Base-by-base conservation (phyloP, 30 jellyfish, hydroid and myxozoan species). In the Sanderia malayensis region DNA sequence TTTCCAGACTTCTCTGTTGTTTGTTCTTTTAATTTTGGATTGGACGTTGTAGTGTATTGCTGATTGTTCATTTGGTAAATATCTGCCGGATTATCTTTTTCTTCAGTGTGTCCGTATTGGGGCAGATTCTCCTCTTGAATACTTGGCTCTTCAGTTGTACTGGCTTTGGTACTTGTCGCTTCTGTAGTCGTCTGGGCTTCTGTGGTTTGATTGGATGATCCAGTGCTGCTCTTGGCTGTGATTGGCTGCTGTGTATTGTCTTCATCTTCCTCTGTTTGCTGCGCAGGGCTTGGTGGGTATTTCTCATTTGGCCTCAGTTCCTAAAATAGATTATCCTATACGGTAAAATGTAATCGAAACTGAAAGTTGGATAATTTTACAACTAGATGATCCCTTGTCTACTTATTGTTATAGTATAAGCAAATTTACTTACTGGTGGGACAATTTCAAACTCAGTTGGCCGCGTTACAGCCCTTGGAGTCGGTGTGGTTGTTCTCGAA, bases 391-490 rank as follows among this genome's bases (percentile, higher is more conserved):
- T n/a, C n/a, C n/a, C n/a, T n/a, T n/a, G n/a, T n/a, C n/a, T n/a
- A n/a, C n/a, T n/a, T n/a, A n/a, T n/a, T n/a, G n/a, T n/a, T n/a
- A n/a, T n/a, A n/a, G n/a, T n/a, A n/a, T n/a, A n/a, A n/a, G n/a
- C n/a, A n/a, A n/a, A n/a, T n/a, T n/a, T 21, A 71, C 41, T 21
- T 71, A 71, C 83, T 67, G 64, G 67, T 13, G 81, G 83, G 21
- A 76, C 87, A 10, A 63, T 61, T 49, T 76, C 87, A 28, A 31
- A 37, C 23, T 76, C 87, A n/a, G 87, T 63, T 61, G 87, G 87
- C 37, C 49, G 61, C 23, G 87, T 76, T 9, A 63, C 31, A 31
- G 59, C 65, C 46, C 73, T 76, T 32, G 31, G 60, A 28, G 59
- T 15, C 25, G 84, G 63, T 2, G 57, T 58, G 18, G 81, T 44